Evolutionary conservation across 2,797 vertebrate genomes (phyloP).

Genomic region (Euphonia xanthogaster): DNA sequence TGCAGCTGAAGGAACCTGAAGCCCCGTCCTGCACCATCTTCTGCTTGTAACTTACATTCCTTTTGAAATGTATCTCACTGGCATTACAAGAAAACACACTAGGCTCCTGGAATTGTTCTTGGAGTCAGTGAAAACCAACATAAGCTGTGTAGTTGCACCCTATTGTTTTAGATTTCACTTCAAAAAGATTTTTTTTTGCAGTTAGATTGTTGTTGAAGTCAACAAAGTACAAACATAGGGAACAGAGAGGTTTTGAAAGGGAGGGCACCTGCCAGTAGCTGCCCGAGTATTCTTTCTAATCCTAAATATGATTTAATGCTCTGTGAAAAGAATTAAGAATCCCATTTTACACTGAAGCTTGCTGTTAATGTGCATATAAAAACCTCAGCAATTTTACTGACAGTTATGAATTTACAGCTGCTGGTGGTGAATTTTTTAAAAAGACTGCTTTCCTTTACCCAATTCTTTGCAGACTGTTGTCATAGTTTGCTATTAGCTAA

Average conservation of each 20-base stretch:
- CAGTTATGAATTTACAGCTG: conserved; percentile 61
- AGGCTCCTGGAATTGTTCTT: not conserved
- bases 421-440: not conserved
- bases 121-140: not conserved
- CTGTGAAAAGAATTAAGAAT: conserved; percentile 54
- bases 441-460: not conserved
- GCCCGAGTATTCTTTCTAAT: not conserved
- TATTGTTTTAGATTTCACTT: not conserved
- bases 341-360: conserved; percentile 41
- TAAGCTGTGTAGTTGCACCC: not conserved
- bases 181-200: not conserved
- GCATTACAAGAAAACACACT: not conserved
- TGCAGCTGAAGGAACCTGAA: not conserved
- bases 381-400: conserved; percentile 58
- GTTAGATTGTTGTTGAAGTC: not conserved
- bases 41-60: not conserved
- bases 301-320: conserved; percentile 52
- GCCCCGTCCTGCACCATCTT: not conserved
- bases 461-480: not conserved
- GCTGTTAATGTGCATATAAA: conserved; percentile 43
- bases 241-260: not conserved
- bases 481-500: not conserved
- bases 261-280: not conserved
- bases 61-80: not conserved
- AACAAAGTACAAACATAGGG: not conserved